These are phyloP conservation scores for Cherax quadricarinatus DNA, from an alignment of 1,140 invertebrate genomes.

Conservation along the genomic window DNA sequence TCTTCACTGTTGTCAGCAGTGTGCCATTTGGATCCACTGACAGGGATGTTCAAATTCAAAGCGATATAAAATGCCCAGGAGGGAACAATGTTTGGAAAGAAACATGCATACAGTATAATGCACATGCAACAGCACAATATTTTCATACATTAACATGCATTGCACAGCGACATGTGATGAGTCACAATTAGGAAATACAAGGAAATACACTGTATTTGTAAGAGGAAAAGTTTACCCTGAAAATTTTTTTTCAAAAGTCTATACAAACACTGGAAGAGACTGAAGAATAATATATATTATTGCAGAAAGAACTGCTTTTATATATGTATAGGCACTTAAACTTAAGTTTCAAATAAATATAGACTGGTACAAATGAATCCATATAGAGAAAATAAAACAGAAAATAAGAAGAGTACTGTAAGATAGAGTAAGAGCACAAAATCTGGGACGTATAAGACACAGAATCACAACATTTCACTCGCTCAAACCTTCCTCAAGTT, in stretches of 20 bases:
- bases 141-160: neutral
- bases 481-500: too few relatives aligned
- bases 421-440: too few relatives aligned
- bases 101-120: constrained; percentile 5
- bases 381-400: too few relatives aligned
- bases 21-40: too few relatives aligned
- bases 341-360: neutral
- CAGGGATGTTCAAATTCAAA: neutral
- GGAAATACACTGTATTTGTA: neutral
- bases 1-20: too few relatives aligned
- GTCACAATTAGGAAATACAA: neutral
- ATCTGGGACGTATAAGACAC: too few relatives aligned
- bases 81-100: neutral
- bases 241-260: neutral
- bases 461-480: too few relatives aligned
- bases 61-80: neutral
- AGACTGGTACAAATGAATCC: too few relatives aligned
- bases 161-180: neutral
- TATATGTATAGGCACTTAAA: neutral
- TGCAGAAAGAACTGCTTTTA: neutral
- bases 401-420: too few relatives aligned
- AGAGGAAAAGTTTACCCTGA: neutral
- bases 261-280: neutral
- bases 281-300: neutral
- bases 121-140: constrained; percentile 6